Evolutionary conservation across 2,888 invertebrate genomes (phyloP).

Genomic region (Chaetogeoica ovagalla): DNA sequence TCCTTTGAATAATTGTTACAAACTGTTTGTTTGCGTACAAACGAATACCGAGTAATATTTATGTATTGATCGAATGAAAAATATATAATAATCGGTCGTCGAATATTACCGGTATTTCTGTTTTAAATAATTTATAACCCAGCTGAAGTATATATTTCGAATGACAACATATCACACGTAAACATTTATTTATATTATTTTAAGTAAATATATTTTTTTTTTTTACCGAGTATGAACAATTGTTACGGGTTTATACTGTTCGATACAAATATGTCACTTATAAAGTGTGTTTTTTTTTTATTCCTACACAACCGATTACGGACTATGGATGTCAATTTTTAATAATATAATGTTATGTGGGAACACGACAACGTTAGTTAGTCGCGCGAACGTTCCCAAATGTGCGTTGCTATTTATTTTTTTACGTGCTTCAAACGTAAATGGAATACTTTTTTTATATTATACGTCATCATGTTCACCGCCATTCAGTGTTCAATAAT

Average conservation of each 20-base stretch:
- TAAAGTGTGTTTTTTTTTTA: too few species aligned
- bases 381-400: slow-evolving; percentile 5
- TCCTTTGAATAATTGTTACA: too few species aligned
- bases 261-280: slow-evolving; percentile 9
- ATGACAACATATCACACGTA: too few species aligned
- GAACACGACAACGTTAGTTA: neutral
- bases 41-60: too few species aligned
- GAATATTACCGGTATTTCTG: too few species aligned
- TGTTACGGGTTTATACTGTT: slow-evolving; percentile 1
- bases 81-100: too few species aligned
- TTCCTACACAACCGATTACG: neutral
- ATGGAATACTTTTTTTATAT: neutral
- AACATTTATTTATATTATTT: neutral
- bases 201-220: neutral
- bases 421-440: neutral
- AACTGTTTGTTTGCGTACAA: too few species aligned
- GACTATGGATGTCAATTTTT: neutral
- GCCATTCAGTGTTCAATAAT: slow-evolving; percentile 11
- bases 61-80: too few species aligned
- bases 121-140: too few species aligned
- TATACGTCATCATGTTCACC: slow-evolving; percentile 1
- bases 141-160: too few species aligned
- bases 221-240: slow-evolving; percentile 29
- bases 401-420: slow-evolving; percentile 1
- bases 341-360: neutral